Evolutionary conservation across 2,113 vertebrate species (phyloP).

Genomic region (Pampusana beccarii): DNA sequence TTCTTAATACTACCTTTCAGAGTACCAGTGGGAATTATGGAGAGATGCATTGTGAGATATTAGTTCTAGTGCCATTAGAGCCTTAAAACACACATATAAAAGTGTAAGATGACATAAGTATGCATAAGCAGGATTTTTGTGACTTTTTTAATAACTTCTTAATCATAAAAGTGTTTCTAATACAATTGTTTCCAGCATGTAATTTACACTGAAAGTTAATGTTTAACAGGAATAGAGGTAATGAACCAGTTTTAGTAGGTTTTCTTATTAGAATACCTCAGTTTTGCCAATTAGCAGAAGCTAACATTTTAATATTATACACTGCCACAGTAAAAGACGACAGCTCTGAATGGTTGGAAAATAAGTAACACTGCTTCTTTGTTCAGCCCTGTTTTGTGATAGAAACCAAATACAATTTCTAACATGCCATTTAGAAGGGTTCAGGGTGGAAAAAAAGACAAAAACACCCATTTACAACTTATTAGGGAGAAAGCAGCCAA

Average conservation of each 20-base stretch:
- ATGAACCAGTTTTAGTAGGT: neutral
- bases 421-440: neutral
- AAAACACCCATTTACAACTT: neutral
- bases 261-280: neutral
- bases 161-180: constrained; percentile 38
- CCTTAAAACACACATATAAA: neutral
- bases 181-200: constrained; percentile 35
- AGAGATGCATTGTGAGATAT: neutral
- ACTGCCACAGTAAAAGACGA: neutral
- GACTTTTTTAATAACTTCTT: constrained; percentile 34
- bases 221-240: constrained; percentile 7
- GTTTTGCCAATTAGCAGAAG: constrained; percentile 15
- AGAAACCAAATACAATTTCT: neutral
- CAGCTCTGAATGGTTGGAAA: neutral
- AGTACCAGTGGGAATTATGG: constrained; percentile 40
- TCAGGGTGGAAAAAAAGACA: neutral
- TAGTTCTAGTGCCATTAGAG: constrained; percentile 35
- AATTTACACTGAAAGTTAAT: constrained; percentile 44
- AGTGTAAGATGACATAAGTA: neutral
- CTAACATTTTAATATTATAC: neutral
- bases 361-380: neutral
- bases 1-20: constrained; percentile 56
- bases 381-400: neutral
- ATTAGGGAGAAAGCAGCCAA: neutral
- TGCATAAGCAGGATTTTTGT: constrained; percentile 23